Conservation (phyloP, 1,140 invertebrate species). For the Pentalonia nigronervosa region DNA sequence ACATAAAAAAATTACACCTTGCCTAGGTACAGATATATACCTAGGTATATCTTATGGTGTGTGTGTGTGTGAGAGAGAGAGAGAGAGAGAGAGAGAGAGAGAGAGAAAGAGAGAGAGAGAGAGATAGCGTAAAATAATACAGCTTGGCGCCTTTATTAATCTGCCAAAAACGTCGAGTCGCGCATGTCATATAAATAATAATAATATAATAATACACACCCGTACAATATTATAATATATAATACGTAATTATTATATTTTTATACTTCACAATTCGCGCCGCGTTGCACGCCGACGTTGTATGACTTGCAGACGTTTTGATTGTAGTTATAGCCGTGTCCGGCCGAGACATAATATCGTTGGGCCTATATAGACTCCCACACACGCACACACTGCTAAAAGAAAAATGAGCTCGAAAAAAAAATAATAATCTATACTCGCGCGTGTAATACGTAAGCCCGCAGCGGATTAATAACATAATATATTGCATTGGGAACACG, state of each 20-base stretch:
- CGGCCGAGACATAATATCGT: background rate
- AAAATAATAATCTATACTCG: background rate
- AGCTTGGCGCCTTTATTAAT: background rate
- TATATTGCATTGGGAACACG: no score
- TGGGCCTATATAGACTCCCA: background rate
- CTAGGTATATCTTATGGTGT: background rate
- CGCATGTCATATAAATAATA: background rate
- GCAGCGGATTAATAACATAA: no score
- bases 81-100: no score
- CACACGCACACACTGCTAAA: background rate
- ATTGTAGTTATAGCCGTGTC: no score
- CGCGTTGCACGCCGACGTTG: background rate
- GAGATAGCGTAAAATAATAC: constrained; percentile 3
- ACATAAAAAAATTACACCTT: background rate
- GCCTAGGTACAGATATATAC: no score
- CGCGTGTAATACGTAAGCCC: background rate
- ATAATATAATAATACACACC: constrained; percentile 9
- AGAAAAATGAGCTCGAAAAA: background rate
- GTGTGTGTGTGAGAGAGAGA: no score
- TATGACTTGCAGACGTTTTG: background rate
- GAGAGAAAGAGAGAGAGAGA: no score
- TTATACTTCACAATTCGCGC: background rate
- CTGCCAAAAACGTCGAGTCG: constrained; percentile 4
- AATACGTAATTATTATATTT: background rate
- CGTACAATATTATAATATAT: background rate